A percentile compares a stretch with the other conserved stretches of the same genome.
Conservation (phyloP, 2,797 vertebrate species). For the Pelobates cultripes region DNA sequence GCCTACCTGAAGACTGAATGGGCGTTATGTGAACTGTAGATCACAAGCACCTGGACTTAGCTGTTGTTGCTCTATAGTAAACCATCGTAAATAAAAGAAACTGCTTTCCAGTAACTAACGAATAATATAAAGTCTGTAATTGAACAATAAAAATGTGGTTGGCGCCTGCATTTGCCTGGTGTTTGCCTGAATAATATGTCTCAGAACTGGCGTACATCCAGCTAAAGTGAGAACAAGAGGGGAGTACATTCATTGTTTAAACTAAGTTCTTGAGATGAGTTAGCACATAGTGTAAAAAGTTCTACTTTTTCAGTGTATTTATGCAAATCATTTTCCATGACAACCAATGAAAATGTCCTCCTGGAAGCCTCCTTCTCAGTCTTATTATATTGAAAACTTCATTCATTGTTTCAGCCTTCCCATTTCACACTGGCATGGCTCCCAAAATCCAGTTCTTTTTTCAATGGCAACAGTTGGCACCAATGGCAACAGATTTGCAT, state of each 20-base stretch:
- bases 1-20: too few relatives aligned
- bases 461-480: neutral
- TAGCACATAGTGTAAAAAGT: neutral
- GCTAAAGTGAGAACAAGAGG: neutral
- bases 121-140: neutral
- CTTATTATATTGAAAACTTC: neutral
- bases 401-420: neutral
- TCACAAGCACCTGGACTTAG: too few relatives aligned
- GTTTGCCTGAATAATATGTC: neutral
- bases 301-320: neutral
- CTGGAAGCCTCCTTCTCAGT: neutral
- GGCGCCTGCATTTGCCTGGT: neutral
- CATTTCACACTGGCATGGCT: neutral
- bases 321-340: slow-evolving; percentile 15
- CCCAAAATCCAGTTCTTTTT: neutral
- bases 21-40: too few relatives aligned
- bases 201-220: neutral
- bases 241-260: neutral
- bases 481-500: neutral
- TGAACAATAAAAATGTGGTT: neutral
- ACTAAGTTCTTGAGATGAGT: too few relatives aligned
- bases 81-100: neutral
- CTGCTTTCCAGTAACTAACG: neutral
- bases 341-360: neutral
- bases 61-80: too few relatives aligned